Conservation (phyloP, 2,113 vertebrate genomes). For the Poeciliopsis turrubarensis region DNA sequence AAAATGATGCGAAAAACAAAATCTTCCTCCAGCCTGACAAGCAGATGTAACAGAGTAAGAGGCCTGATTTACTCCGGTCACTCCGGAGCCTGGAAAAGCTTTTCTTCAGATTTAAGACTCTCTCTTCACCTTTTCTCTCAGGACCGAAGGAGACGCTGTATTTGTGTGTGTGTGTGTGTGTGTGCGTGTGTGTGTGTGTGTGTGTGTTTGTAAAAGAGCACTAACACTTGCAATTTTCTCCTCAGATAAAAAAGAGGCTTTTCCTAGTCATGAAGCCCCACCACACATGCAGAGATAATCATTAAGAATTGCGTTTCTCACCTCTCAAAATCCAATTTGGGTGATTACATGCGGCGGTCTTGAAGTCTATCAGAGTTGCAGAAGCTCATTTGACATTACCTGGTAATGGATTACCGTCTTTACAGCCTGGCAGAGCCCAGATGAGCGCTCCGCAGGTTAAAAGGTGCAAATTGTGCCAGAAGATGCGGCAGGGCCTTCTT, state of each 20-base stretch:
- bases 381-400: constrained; percentile 53
- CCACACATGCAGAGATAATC: constrained; percentile 69
- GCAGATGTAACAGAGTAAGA: constrained; percentile 10
- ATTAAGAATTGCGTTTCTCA: constrained; percentile 65
- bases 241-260: constrained; percentile 24
- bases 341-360: constrained; percentile 60
- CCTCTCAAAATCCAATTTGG: constrained; percentile 70
- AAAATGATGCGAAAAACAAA: neutral
- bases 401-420: constrained; percentile 66
- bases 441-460: constrained; percentile 29
- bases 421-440: constrained; percentile 37
- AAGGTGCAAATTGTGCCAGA: constrained; percentile 53
- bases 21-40: neutral
- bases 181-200: neutral
- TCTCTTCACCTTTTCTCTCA: constrained; percentile 36
- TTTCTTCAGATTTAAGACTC: constrained; percentile 27
- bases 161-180: neutral
- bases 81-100: constrained; percentile 24
- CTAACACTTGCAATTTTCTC: constrained; percentile 47
- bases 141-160: constrained; percentile 9
- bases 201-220: constrained; percentile 21
- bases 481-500: constrained; percentile 24
- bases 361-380: constrained; percentile 37
- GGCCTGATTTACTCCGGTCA: constrained; percentile 6
- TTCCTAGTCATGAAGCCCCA: constrained; percentile 18